A percentile compares a stretch with the other conserved stretches of the same genome.
Evolutionary conservation across 2,797 vertebrate species (phyloP).

Genomic region (Eupleurogrammus muticus): DNA sequence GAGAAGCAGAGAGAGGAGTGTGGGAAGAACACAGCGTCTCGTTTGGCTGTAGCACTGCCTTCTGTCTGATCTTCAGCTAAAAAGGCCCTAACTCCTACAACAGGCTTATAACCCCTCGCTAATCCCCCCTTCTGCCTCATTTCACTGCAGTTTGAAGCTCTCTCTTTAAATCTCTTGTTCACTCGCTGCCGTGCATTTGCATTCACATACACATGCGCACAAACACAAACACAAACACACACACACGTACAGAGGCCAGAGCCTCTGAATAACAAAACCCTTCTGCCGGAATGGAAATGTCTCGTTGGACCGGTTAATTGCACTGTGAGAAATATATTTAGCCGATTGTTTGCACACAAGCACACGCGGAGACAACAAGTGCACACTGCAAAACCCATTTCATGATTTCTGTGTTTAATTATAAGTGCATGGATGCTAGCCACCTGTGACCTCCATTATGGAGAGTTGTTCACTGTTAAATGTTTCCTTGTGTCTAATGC

Average conservation of each 20-base stretch:
- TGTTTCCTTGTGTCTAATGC: constrained; percentile 35
- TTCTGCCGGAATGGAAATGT: constrained; percentile 71
- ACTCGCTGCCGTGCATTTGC: constrained; percentile 34
- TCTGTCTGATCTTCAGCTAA: constrained; percentile 77
- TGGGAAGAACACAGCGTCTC: constrained; percentile 72
- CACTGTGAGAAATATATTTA: constrained; percentile 68
- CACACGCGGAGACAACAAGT: constrained; percentile 43
- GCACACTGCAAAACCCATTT: constrained; percentile 58
- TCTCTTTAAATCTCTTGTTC: constrained; percentile 73
- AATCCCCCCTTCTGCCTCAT: constrained; percentile 78
- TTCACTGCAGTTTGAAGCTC: constrained; percentile 73
- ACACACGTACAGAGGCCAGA: constrained; percentile 32
- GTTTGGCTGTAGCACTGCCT: constrained; percentile 65
- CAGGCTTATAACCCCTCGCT: constrained; percentile 73
- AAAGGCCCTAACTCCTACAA: constrained; percentile 78
- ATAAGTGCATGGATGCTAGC: constrained; percentile 42
- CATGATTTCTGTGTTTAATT: constrained; percentile 61
- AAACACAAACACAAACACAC: constrained; percentile 21
- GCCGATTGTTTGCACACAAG: constrained; percentile 57
- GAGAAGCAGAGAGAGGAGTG: constrained; percentile 56
- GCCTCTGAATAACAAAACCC: constrained; percentile 68
- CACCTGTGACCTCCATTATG: constrained; percentile 51
- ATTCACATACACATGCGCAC: constrained; percentile 31
- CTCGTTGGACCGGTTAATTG: constrained; percentile 71
- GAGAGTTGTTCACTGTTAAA: constrained; percentile 21